Conservation (phyloP, 1,140 invertebrate genomes). For the Bombus superbus region DNA sequence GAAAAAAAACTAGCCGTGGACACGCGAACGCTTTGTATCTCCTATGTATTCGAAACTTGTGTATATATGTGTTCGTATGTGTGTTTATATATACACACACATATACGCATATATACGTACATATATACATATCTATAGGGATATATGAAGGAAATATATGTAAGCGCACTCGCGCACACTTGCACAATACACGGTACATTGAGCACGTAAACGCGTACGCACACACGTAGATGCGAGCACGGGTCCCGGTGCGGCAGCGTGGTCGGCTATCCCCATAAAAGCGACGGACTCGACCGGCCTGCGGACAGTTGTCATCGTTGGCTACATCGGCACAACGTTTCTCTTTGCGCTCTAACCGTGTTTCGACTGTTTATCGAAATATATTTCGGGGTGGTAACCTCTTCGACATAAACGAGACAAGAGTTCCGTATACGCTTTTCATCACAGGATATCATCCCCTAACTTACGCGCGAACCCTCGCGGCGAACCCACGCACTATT, state of each 20-base stretch:
- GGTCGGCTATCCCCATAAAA: constrained; percentile 72
- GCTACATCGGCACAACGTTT: constrained; percentile 54
- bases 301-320: constrained; percentile 74
- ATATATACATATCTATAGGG: no score
- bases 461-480: neutral
- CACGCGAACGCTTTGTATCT: neutral
- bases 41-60: neutral
- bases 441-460: neutral
- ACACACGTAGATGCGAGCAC: constrained; percentile 15
- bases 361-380: neutral
- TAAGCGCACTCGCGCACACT: no score
- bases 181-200: neutral
- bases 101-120: neutral
- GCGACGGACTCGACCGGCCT: constrained; percentile 69
- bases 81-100: rapidly evolving
- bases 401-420: no score
- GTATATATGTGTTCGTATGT: neutral
- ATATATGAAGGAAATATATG: neutral
- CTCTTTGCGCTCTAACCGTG: constrained; percentile 15
- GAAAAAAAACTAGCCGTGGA: neutral
- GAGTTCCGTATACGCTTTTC: neutral
- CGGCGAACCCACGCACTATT: neutral
- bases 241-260: constrained; percentile 49
- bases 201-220: neutral
- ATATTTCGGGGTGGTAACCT: neutral